Evolutionary conservation across 2,888 invertebrate genomes (phyloP).

Genomic region (Pollenia labialis): DNA sequence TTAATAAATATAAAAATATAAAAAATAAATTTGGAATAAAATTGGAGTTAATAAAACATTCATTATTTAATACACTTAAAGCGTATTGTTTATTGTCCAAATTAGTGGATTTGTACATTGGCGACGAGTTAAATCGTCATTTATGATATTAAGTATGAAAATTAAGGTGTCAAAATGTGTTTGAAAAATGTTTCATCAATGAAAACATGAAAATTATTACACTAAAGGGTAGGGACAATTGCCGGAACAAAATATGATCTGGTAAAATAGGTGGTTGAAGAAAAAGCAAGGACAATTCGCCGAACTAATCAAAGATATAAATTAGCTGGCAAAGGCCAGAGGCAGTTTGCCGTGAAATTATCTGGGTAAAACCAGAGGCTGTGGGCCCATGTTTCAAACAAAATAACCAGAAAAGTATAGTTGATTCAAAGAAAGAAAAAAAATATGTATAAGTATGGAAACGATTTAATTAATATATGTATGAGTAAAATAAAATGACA

Average conservation of each 20-base stretch:
- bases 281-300: constrained; percentile 18
- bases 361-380: constrained; percentile 43
- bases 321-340: constrained; percentile 44
- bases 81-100: neutral
- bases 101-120: constrained; percentile 44
- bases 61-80: too few species aligned
- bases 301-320: constrained; percentile 23
- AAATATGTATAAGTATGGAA: constrained; percentile 17
- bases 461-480: constrained; percentile 18
- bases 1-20: too few species aligned
- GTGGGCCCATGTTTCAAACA: constrained; percentile 29
- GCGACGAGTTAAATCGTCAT: constrained; percentile 57
- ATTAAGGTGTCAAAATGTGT: constrained; percentile 34
- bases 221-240: constrained; percentile 43
- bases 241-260: constrained; percentile 42
- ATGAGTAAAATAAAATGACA: constrained; percentile 34
- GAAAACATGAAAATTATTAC: constrained; percentile 30
- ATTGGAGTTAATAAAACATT: too few species aligned
- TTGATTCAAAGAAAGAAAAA: neutral
- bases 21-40: too few species aligned
- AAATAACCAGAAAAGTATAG: constrained; percentile 25
- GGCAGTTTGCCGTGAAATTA: constrained; percentile 33
- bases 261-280: constrained; percentile 38
- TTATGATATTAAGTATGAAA: constrained; percentile 41
- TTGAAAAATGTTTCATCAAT: constrained; percentile 27